phyloP scores from a whole-genome alignment of 2,888 invertebrate species.

The Asteroscopus sphinx region DNA sequence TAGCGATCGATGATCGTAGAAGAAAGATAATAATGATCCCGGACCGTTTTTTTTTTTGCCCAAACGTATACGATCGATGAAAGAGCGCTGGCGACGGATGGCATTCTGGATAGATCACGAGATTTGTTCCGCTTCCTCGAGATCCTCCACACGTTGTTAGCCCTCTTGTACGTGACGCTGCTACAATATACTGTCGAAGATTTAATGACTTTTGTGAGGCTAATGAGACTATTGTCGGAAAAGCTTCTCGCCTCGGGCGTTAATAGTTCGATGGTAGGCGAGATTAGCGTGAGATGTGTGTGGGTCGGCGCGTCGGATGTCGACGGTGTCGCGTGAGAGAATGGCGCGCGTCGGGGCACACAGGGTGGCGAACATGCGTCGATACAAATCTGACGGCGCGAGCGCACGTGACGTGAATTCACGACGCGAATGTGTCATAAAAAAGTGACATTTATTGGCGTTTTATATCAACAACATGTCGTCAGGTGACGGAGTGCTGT shows the following conservation, averaged over 20 bases:
- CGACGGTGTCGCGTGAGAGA: conserved; percentile 77
- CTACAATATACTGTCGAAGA: conserved; percentile 80
- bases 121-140: conserved; percentile 87
- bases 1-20: conserved; percentile 88
- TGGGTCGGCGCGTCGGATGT: conserved; percentile 59
- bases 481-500: conserved; percentile 79
- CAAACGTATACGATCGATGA: conserved; percentile 76
- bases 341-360: conserved; percentile 74
- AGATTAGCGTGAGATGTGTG: conserved; percentile 75
- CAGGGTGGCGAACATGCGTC: conserved; percentile 79
- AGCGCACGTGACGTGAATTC: conserved; percentile 86
- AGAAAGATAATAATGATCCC: conserved; percentile 88
- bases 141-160: conserved; percentile 88
- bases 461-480: conserved; percentile 88
- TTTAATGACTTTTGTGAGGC: conserved; percentile 84
- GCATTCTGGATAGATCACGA: conserved; percentile 81
- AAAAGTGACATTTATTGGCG: conserved; percentile 89
- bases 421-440: conserved; percentile 81
- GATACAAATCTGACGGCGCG: conserved; percentile 83
- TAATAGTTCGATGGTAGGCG: conserved; percentile 74
- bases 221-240: conserved; percentile 87
- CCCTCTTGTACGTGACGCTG: conserved; percentile 84
- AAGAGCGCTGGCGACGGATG: conserved; percentile 75
- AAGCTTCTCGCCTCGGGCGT: conserved; percentile 74
- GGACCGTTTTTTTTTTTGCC: conserved; percentile 83